These are phyloP conservation scores for Vollenhovia emeryi DNA, from an alignment of 1,140 invertebrate species.

Conservation along the genomic window DNA sequence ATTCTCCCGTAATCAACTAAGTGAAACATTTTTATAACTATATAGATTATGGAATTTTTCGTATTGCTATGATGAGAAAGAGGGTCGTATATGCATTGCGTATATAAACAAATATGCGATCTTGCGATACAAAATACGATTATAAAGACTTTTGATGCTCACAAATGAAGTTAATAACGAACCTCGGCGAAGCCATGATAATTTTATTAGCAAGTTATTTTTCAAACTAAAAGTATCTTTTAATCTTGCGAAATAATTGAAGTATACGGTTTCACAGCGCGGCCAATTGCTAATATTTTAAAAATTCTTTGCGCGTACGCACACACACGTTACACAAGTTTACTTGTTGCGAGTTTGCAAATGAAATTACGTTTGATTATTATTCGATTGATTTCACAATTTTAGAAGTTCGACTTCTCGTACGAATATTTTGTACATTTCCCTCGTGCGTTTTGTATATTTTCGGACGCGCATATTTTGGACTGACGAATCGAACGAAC, in stretches of 20 bases:
- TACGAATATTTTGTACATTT: neutral
- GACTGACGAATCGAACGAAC: neutral
- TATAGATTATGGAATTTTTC: slow-evolving; percentile 7
- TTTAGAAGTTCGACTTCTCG: neutral
- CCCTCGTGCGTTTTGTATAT: neutral
- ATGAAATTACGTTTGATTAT: neutral
- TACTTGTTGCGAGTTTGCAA: neutral
- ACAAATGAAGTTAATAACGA: neutral
- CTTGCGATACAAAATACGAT: neutral
- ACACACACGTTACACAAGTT: neutral
- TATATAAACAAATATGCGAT: neutral
- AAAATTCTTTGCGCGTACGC: neutral
- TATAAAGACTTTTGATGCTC: neutral
- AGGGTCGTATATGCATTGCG: neutral
- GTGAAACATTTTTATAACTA: slow-evolving; percentile 23
- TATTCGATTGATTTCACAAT: neutral
- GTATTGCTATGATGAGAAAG: neutral
- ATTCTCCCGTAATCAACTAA: neutral
- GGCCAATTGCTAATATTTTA: neutral
- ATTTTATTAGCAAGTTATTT: too few relatives aligned
- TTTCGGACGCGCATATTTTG: neutral
- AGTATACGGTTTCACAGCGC: neutral
- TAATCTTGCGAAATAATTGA: neutral
- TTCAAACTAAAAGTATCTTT: neutral
- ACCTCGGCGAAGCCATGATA: too few relatives aligned